Evolutionary conservation across 2,797 vertebrate genomes (phyloP).

Genomic region (Micropoecilia bifurca): DNA sequence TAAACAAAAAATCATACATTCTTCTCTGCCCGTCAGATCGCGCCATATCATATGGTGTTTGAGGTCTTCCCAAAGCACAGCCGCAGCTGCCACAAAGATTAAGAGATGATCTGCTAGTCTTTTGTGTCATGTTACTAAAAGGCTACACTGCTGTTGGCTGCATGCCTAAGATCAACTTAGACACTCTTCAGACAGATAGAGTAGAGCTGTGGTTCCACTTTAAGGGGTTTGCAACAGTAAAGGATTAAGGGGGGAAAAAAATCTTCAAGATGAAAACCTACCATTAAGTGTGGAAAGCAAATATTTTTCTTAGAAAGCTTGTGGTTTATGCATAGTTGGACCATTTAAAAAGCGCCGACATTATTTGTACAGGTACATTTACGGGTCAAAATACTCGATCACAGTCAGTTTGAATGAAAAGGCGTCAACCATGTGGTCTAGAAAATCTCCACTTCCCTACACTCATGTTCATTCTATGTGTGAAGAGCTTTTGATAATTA

Average conservation of each 20-base stretch:
- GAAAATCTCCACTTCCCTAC: constrained; percentile 5
- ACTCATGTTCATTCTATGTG: constrained; percentile 17
- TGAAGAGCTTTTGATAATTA: constrained; percentile 34
- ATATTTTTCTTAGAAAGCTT: constrained; percentile 59
- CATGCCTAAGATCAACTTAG: constrained; percentile 42
- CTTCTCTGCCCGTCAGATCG: constrained; percentile 21
- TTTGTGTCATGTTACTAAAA: constrained; percentile 55
- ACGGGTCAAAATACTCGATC: constrained; percentile 5
- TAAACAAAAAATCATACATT: constrained; percentile 6
- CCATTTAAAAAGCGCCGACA: constrained; percentile 72
- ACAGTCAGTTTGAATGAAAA: constrained; percentile 33
- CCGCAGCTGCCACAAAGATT: constrained; percentile 48
- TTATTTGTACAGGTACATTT: constrained; percentile 78
- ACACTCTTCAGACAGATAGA: constrained; percentile 43
- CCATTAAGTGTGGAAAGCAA: constrained; percentile 52
- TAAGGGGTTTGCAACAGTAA: constrained; percentile 52
- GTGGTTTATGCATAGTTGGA: constrained; percentile 73
- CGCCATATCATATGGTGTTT: constrained; percentile 34
- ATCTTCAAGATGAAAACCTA: not conserved
- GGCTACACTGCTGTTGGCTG: constrained; percentile 44
- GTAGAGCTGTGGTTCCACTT: constrained; percentile 57
- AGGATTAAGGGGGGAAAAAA: not conserved
- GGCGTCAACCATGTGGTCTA: constrained; percentile 38
- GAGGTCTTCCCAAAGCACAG: constrained; percentile 39
- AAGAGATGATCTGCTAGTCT: constrained; percentile 46